Evolutionary conservation across 2,113 vertebrate genomes (phyloP).

Genomic region (Tyto alba): DNA sequence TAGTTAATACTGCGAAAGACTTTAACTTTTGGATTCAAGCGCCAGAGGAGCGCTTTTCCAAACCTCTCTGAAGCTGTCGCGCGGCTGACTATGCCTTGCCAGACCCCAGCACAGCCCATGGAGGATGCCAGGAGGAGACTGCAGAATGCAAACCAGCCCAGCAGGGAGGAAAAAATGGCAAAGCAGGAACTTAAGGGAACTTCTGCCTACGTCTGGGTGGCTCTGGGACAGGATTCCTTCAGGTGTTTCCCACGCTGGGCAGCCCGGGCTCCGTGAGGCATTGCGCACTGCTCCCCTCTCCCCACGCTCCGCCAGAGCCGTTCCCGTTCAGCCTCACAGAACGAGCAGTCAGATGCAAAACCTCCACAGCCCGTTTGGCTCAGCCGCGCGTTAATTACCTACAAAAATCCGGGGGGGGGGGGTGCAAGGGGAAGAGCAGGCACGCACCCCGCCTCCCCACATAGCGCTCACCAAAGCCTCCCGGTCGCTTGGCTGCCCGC

Average conservation of each 20-base stretch:
- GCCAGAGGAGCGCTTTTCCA: neutral
- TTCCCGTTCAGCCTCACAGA: too few relatives aligned
- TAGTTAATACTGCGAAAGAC: neutral
- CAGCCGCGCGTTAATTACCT: too few relatives aligned
- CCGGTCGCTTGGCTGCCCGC: neutral
- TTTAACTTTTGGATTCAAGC: neutral
- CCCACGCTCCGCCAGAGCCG: accelerated
- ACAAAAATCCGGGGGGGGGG: too few relatives aligned
- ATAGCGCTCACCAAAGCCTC: neutral
- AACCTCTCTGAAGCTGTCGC: accelerated
- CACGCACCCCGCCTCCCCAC: neutral
- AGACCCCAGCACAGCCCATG: accelerated
- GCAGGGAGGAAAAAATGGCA: neutral
- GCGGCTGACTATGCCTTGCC: neutral
- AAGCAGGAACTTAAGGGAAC: accelerated
- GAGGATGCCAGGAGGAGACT: neutral
- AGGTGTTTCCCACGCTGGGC: accelerated
- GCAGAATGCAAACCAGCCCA: neutral
- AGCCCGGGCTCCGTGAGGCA: too few relatives aligned
- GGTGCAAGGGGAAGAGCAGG: too few relatives aligned
- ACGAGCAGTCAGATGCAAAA: too few relatives aligned
- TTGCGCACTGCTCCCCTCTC: neutral
- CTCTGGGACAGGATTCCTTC: neutral
- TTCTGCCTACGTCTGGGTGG: neutral
- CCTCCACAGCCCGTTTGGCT: too few relatives aligned